phyloP scores from a whole-genome alignment of 2,888 invertebrate genomes.

The Nebria brevicollis region DNA sequence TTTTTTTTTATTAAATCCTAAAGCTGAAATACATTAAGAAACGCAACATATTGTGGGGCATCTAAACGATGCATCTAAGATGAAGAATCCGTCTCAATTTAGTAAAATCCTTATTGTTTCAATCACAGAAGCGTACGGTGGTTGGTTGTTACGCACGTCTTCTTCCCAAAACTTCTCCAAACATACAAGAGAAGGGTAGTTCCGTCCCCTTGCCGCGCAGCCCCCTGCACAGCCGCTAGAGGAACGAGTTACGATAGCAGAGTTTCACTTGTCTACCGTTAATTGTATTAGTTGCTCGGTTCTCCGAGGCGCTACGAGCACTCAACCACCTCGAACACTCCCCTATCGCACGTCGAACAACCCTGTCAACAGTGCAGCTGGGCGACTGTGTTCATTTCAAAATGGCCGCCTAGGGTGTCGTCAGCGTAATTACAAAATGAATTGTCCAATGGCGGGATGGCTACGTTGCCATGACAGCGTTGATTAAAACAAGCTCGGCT shows the following conservation, averaged over 20 bases:
- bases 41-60: too few species aligned
- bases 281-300: slow-evolving; percentile 65
- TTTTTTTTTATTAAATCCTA: too few species aligned
- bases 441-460: slow-evolving; percentile 66
- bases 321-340: slow-evolving; percentile 52
- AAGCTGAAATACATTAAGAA: too few species aligned
- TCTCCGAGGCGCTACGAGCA: slow-evolving; percentile 54
- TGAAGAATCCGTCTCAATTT: slow-evolving; percentile 5
- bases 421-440: slow-evolving; percentile 66
- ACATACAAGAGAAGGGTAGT: background rate
- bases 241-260: slow-evolving; percentile 63
- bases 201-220: background rate
- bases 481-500: slow-evolving; percentile 66
- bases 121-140: slow-evolving; percentile 7
- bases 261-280: slow-evolving; percentile 66
- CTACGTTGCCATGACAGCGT: slow-evolving; percentile 65
- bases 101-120: slow-evolving; percentile 9
- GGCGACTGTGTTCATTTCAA: slow-evolving; percentile 62
- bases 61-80: background rate
- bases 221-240: slow-evolving; percentile 22
- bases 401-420: slow-evolving; percentile 67
- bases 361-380: slow-evolving; percentile 54
- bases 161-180: background rate
- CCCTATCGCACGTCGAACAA: slow-evolving; percentile 51
- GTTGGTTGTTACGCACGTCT: slow-evolving; percentile 15